Base-by-base conservation (phyloP, 1,140 invertebrate species). In the Coptotermes formosanus region DNA sequence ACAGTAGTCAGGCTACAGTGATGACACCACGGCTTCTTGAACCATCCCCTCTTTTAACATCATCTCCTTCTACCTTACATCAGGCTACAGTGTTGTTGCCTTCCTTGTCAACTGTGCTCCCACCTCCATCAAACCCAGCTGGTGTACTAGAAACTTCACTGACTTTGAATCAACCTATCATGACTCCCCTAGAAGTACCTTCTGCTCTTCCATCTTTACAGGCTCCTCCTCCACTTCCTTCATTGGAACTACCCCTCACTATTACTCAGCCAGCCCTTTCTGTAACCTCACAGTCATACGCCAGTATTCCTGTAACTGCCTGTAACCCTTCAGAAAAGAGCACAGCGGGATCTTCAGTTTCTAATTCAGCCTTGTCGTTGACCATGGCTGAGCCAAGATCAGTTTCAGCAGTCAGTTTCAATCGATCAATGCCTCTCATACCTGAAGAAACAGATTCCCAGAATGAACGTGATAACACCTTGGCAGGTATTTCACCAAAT, bases 181-280 rank as follows among this genome's bases (percentile, higher is more conserved):
- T 96, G 96, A 95, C 95, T 0, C 94, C 95, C 0, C 89, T 96
- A 21, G 95, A 96, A 89, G 92, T 94, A 11, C 95, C 95, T 0
- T 88, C 88, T 16, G 86, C 86, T 30, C 88, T 64, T 85, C 89
- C 30, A 89, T 89, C 52, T 88, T 88, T 25, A 88, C 88, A 84
- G 88, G 88, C 12, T 90, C 92, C 87, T 89, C 90, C 91, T 25
- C 91, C 91, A 59, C 91, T 92, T 21, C 90, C 92, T 0, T 94
- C 94, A 2, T 89, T 95, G 0, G 94, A 95, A 88, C 88, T 95
- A 84, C 94, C 95, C 23, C 93, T 95, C 12, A 94, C 94, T 0
- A 94, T 95, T 0, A 94, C 94, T 0, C 94, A 95, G 90, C 93
- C 94, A 21, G 83, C 52, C 14, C 52, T 84, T 9, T 84, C 83